Evolutionary conservation across 1,140 invertebrate genomes (phyloP).

Genomic region (Ceratina japonica): DNA sequence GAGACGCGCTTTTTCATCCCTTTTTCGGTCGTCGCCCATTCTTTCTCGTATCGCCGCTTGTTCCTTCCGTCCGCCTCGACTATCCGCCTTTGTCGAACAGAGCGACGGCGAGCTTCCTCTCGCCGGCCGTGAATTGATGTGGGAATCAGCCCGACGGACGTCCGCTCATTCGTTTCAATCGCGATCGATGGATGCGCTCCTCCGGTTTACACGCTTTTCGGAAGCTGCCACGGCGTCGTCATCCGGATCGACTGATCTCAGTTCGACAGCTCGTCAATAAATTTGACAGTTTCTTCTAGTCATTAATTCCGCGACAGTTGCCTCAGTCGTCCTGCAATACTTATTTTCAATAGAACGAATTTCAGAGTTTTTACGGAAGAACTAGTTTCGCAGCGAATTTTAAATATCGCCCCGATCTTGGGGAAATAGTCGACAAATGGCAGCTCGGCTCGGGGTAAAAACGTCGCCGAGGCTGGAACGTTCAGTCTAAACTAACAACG

Average conservation of each 20-base stretch:
- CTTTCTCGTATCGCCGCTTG: conserved; percentile 38
- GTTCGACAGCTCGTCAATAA: conserved; percentile 3
- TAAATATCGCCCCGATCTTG: too few relatives aligned
- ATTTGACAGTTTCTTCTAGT: background rate
- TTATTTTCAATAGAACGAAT: too few relatives aligned
- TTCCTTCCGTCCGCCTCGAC: conserved; percentile 3
- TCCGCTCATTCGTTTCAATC: conserved; percentile 12
- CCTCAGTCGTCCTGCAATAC: too few relatives aligned
- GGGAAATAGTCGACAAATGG: too few relatives aligned
- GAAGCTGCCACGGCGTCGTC: background rate
- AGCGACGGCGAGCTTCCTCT: conserved; percentile 14
- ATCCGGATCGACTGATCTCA: conserved; percentile 8
- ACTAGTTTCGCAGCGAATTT: too few relatives aligned
- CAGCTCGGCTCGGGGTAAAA: background rate
- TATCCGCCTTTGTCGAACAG: conserved; percentile 23
- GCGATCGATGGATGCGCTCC: conserved; percentile 28
- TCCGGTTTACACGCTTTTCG: conserved; percentile 46
- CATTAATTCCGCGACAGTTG: too few relatives aligned
- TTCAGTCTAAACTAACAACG: conserved; percentile 9
- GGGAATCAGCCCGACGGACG: conserved; percentile 27
- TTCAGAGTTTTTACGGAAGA: too few relatives aligned
- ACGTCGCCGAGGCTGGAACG: background rate
- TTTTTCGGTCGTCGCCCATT: conserved; percentile 39
- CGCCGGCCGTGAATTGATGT: conserved; percentile 46
- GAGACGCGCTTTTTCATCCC: conserved; percentile 33